Base-by-base conservation (phyloP, 2,113 vertebrate species). In the Plotosus lineatus region DNA sequence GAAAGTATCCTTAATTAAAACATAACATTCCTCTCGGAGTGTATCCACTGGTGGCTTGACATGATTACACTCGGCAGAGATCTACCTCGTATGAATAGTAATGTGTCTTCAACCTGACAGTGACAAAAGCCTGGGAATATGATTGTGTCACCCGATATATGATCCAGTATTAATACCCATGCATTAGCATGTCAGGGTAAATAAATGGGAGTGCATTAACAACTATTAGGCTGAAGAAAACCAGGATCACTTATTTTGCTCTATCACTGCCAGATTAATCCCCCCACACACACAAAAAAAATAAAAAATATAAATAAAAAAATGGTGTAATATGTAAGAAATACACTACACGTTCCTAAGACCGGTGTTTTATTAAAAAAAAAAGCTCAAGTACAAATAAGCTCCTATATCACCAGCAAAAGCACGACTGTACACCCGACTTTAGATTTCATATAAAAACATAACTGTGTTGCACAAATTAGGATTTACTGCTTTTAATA, bases 151-250 rank as follows among this genome's bases (percentile, higher is more conserved):
- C 42, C 72, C 77, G 77, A 79, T 82, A 78, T 82, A 82, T 69
- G 51, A 71, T 79, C 40, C 72, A 58, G 26, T 44, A 80, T 79
- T 79, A 82, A 72, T 78, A 76, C 26, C 69, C 75, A 23, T 55
- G 77, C 72, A 82, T 85, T 85, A 82, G 65, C 56, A 63, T 80
- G 80, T 82, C 84, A 80, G 65, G 46, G 53, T 80, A 85, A 80
- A 82, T 74, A 66, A 84, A 84, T 84, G 83, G 56, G 72, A 76
- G 68, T 77, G 72, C 77, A 72, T 79, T 79, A 79, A 79, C 19
- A 58, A 85, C 76, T 61, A 58, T 77, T 77, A 77, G 14, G 50
- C 73, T 1, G 19, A n/a, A 40, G 63, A 46, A 68, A 63, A 38
- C 14, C 53, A 31, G 26, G 40, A 69, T 71, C 53, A 38, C 38